Evolutionary conservation across 1,140 invertebrate species (phyloP).

Genomic region (Coenobita brevimanus): DNA sequence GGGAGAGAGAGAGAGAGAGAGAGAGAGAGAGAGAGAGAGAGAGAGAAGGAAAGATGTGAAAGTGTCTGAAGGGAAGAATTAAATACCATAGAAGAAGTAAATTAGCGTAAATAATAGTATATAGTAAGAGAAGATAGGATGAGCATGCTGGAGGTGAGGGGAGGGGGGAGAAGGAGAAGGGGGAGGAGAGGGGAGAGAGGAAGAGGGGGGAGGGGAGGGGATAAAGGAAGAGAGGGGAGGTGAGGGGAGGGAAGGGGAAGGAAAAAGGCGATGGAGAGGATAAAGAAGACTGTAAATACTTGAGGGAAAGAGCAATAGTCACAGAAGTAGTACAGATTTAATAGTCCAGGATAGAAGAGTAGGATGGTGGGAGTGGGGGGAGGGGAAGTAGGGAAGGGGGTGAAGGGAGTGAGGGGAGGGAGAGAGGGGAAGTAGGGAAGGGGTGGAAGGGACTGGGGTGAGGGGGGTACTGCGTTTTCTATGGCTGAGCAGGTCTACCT

Average conservation of each 20-base stretch:
- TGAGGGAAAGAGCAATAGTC: conserved; percentile 18
- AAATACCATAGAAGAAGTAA: too few relatives aligned
- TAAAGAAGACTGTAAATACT: not conserved
- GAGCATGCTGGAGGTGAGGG: not conserved
- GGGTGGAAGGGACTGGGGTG: conserved; percentile 1
- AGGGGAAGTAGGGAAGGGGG: not conserved
- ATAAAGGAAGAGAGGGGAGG: conserved; percentile 14
- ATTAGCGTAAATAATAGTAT: not conserved
- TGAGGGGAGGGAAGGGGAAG: conserved; percentile 14
- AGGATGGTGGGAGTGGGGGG: not conserved
- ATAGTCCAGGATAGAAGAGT: not conserved
- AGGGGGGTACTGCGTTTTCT: too few relatives aligned
- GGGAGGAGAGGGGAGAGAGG: not conserved
- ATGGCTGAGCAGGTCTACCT: too few relatives aligned
- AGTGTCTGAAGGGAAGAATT: not conserved
- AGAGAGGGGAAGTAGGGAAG: conserved; percentile 9
- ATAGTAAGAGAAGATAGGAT: not conserved
- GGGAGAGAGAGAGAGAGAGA: too few relatives aligned
- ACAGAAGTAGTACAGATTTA: not conserved
- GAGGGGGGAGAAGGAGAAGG: not conserved
- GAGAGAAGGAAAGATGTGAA: not conserved
- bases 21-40: too few relatives aligned
- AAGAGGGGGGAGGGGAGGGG: conserved; percentile 8
- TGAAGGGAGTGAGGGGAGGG: not conserved
- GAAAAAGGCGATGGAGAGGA: not conserved